These are phyloP conservation scores for Neolamprologus tretocephalus DNA, from an alignment of 2,113 vertebrate genomes.

Conservation along the genomic window DNA sequence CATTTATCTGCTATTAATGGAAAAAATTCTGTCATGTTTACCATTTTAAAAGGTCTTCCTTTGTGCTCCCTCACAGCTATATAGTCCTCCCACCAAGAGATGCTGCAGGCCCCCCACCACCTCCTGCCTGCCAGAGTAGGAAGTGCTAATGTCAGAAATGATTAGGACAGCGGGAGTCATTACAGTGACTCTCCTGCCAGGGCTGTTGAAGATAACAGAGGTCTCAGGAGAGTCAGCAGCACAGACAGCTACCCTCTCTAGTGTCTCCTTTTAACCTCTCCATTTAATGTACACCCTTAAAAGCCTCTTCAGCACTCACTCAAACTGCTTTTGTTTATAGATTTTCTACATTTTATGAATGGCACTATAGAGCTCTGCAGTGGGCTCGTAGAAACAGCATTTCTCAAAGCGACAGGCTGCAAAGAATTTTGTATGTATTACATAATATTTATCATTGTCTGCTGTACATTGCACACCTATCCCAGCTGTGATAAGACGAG, in stretches of 20 bases:
- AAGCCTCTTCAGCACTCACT: background rate
- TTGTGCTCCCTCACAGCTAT: background rate
- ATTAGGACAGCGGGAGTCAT: slow-evolving; percentile 22
- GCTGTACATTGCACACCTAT: background rate
- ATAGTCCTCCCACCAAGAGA: background rate
- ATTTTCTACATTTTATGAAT: background rate
- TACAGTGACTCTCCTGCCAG: slow-evolving; percentile 17
- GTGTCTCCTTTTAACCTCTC: background rate
- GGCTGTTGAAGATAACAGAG: background rate
- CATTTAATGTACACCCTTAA: background rate
- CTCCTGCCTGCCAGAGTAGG: background rate
- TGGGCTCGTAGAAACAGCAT: background rate
- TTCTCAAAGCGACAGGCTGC: background rate
- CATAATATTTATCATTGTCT: accelerated
- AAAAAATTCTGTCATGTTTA: background rate
- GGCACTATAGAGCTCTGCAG: background rate
- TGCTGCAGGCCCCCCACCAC: background rate
- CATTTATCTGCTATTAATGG: background rate
- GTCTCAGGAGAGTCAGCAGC: background rate
- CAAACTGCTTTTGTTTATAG: background rate
- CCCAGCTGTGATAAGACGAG: background rate
- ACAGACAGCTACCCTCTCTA: background rate
- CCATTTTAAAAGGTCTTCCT: background rate
- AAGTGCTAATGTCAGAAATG: slow-evolving; percentile 40
- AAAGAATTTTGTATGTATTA: background rate